Conservation (phyloP, 2,113 vertebrate species). For the Oriolus oriolus region DNA sequence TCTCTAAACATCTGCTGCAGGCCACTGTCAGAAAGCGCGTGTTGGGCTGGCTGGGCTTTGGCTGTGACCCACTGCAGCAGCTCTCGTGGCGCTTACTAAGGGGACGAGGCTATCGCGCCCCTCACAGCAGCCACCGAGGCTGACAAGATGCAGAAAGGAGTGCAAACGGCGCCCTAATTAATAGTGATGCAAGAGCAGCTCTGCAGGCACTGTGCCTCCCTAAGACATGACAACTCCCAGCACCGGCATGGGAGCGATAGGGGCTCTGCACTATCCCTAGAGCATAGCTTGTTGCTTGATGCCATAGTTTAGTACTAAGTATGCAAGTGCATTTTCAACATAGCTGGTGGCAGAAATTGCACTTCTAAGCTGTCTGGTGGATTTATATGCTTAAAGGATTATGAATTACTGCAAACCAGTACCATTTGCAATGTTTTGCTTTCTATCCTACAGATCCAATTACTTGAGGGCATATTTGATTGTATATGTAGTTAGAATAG, state of each 20-base stretch:
- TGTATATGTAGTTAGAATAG: not conserved
- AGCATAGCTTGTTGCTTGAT: slow-evolving; percentile 39
- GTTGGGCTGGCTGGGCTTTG: not conserved
- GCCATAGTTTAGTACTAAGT: slow-evolving; percentile 40
- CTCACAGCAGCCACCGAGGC: not conserved
- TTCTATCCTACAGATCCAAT: slow-evolving; percentile 9
- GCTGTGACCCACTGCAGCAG: not conserved
- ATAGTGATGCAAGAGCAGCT: slow-evolving; percentile 31
- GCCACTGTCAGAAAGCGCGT: not conserved
- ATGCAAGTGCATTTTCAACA: slow-evolving; percentile 38
- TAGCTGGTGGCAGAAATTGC: slow-evolving; percentile 62
- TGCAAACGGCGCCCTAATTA: slow-evolving; percentile 30
- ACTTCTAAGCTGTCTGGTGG: slow-evolving; percentile 52
- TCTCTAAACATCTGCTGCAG: slow-evolving; percentile 35
- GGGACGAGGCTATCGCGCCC: not conserved
- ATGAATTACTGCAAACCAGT: slow-evolving; percentile 51
- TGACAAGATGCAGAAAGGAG: slow-evolving; percentile 36
- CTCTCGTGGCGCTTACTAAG: not conserved
- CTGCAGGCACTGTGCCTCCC: slow-evolving; percentile 15
- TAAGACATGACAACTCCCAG: not conserved
- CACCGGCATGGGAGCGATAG: slow-evolving; percentile 12
- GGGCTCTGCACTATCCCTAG: not conserved
- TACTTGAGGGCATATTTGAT: slow-evolving; percentile 40
- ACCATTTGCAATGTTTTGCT: slow-evolving; percentile 32
- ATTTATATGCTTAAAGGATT: slow-evolving; percentile 62